Conservation (phyloP, 2,113 vertebrate species). For the Dromas ardeola region DNA sequence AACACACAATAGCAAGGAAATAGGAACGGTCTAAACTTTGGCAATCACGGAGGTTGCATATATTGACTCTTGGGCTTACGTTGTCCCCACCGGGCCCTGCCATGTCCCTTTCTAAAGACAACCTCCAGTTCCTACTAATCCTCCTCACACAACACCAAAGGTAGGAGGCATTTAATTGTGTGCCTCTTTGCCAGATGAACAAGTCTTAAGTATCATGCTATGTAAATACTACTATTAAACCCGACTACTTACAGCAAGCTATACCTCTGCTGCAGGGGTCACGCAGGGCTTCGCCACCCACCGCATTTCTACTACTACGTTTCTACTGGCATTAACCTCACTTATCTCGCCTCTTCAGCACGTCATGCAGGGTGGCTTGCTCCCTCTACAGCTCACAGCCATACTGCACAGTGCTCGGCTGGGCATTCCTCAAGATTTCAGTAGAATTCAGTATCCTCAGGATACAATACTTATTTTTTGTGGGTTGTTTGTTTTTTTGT, state of each 20-base stretch:
- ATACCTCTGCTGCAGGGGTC: not conserved
- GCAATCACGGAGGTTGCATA: rapidly evolving
- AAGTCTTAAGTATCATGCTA: not conserved
- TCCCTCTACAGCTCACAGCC: not conserved
- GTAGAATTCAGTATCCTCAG: not conserved
- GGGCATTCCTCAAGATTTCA: not conserved
- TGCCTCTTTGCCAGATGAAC: not conserved
- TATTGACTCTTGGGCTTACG: not conserved
- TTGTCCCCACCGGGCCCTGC: not conserved
- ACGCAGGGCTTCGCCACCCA: not conserved
- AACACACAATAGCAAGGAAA: not conserved
- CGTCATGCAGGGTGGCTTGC: not conserved
- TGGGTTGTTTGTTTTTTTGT: not conserved
- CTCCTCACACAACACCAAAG: not conserved
- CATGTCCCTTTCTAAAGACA: not conserved
- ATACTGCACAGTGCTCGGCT: not conserved
- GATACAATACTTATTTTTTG: not conserved
- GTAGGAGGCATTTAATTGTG: not conserved
- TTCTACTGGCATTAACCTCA: not conserved
- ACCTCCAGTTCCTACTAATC: not conserved
- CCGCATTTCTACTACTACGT: not conserved
- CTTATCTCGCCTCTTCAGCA: not conserved
- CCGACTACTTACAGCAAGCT: not conserved
- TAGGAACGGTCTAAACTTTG: not conserved
- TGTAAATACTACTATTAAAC: not conserved